Base-by-base conservation (phyloP, 2,113 vertebrate genomes). In the Albula glossodonta region DNA sequence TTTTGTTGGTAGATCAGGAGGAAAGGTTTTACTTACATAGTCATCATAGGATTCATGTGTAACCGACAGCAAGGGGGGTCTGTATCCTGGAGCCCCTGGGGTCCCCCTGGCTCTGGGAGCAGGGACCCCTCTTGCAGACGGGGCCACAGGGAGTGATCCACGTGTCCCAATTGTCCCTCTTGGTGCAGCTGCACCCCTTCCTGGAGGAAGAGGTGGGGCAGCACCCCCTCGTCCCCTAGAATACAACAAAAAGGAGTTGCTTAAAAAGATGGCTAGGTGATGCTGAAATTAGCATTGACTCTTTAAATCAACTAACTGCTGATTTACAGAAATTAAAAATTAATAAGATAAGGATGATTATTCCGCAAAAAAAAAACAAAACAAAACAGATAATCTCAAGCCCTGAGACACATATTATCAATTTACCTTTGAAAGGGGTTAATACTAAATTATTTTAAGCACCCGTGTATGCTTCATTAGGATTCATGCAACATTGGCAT, bases 21-120 rank as follows among this genome's bases (percentile, higher is more conserved):
- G 90, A 82, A 88, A 86, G 88, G 90, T 87, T 89, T 60, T 93
- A 99, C 98, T 99, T 93, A 99, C 98, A 9, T 98, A 99, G 92
- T 99, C 98, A 2, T 99, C 98, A 1, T 99, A 99, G 74, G 97
- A 87, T 83, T 99, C 97, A 0, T 96, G 97, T 83, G 94, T 94
- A 63, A 95, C 90, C 78, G 97, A 96, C 51, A 97, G 95, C 2
- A 95, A 96, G 4, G 96, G 95, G 12, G 96, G 92, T 81, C 98
- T 93, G 95, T 97, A 98, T 3, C 96, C 97, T 0, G 96, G 94
- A 0, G 96, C 94, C 0, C 95, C 91, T 0, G 96, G 89, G 22
- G 95, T 86, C 0, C 96, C 97, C 83, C 97, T 91, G 86, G 96
- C 92, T 81, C 97, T 92, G 0, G 96, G 94, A 3, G 96, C 92